Conservation (phyloP, 2,888 invertebrate species). For the Salpingus planirostris region DNA sequence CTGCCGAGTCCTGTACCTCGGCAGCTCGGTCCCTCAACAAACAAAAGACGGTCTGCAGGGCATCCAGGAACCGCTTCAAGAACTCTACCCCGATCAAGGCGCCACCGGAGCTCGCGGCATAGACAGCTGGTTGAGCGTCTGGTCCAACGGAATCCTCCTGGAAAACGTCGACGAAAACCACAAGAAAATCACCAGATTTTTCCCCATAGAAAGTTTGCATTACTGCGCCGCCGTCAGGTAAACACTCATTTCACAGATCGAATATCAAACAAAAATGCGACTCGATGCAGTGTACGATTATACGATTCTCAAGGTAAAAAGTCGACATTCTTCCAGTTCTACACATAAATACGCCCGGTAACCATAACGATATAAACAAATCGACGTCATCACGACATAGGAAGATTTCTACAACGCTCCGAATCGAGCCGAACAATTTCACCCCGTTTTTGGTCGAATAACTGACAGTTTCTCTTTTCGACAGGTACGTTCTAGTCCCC, state of each 20-base stretch:
- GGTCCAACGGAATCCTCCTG: conserved; percentile 89
- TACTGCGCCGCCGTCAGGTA: conserved; percentile 94
- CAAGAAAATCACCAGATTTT: conserved; percentile 89
- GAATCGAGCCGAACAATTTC: too few species aligned
- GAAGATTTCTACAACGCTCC: too few species aligned
- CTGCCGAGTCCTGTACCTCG: conserved; percentile 92
- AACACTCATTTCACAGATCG: conserved; percentile 48
- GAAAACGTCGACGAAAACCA: conserved; percentile 96
- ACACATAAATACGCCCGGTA: too few species aligned
- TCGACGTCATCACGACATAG: conserved; percentile 2
- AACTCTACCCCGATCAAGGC: conserved; percentile 92
- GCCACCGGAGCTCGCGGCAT: conserved; percentile 82
- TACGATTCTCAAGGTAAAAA: conserved; percentile 13
- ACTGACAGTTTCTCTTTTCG: too few species aligned
- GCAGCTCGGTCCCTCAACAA: conserved; percentile 92
- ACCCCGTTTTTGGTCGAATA: too few species aligned
- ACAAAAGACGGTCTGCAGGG: conserved; percentile 97
- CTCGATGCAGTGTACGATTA: too few species aligned
- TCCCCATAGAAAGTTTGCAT: conserved; percentile 90
- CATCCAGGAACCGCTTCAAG: conserved; percentile 93
- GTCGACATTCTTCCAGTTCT: conserved; percentile 4
- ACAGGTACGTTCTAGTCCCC: conserved; percentile 43
- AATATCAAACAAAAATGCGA: too few species aligned
- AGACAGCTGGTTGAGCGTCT: conserved; percentile 94
- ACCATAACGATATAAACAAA: too few species aligned